Conservation (phyloP, 2,113 vertebrate species). For the Sarotherodon lohbergeri region DNA sequence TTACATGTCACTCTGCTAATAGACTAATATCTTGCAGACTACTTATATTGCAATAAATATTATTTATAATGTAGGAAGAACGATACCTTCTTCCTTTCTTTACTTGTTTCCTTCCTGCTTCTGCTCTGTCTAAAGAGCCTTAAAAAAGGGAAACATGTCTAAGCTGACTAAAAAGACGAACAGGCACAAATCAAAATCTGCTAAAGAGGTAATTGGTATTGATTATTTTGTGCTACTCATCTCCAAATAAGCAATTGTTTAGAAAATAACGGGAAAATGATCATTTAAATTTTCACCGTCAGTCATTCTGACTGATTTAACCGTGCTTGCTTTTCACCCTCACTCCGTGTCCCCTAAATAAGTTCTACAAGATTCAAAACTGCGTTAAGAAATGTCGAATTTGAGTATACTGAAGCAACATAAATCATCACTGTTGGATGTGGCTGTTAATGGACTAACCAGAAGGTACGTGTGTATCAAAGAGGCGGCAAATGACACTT, state of each 20-base stretch:
- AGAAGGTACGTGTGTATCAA: conserved; percentile 14
- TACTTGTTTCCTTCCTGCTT: neutral
- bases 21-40: neutral
- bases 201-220: neutral
- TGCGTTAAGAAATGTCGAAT: neutral
- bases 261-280: neutral
- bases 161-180: accelerated
- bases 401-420: neutral
- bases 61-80: neutral
- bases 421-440: neutral
- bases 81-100: neutral
- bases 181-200: neutral
- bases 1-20: neutral
- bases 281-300: neutral
- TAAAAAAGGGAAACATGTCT: neutral
- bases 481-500: conserved; percentile 37
- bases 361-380: neutral
- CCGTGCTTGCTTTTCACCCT: neutral
- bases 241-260: neutral
- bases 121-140: neutral
- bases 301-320: neutral
- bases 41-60: neutral
- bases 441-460: conserved; percentile 20
- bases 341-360: neutral
- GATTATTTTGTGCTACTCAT: neutral